These are phyloP conservation scores for Melipona beecheii DNA, from an alignment of 2,888 invertebrate genomes.

Conservation along the genomic window DNA sequence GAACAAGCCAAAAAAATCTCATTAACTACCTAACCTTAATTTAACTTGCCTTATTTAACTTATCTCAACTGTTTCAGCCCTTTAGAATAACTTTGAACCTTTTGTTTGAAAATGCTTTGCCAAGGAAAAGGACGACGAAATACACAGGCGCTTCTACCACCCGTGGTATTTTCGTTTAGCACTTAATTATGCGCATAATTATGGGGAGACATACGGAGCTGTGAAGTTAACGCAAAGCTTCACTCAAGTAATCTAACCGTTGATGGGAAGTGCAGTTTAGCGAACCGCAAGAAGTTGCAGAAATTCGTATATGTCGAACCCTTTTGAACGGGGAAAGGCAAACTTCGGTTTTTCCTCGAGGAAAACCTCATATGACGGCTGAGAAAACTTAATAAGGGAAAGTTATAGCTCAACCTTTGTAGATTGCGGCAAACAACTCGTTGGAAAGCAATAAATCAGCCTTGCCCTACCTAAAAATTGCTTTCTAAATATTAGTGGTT, in stretches of 20 bases:
- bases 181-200: conserved; percentile 37
- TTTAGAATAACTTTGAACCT: background rate
- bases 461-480: background rate
- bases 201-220: background rate
- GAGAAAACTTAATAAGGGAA: background rate
- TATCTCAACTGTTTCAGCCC: background rate
- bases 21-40: background rate
- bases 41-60: background rate
- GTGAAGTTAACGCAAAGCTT: background rate
- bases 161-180: background rate
- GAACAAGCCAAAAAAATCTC: background rate
- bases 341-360: background rate
- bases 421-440: background rate
- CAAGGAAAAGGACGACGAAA: background rate
- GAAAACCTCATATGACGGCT: background rate
- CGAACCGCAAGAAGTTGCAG: background rate
- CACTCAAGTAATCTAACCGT: background rate
- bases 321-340: background rate
- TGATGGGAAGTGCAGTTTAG: background rate
- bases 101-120: background rate
- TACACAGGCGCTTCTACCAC: background rate
- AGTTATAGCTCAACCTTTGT: background rate
- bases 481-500: background rate
- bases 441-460: background rate
- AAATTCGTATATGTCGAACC: background rate